These are phyloP conservation scores for Corydoras maculifer DNA, from an alignment of 2,113 vertebrate species.

Conservation along the genomic window DNA sequence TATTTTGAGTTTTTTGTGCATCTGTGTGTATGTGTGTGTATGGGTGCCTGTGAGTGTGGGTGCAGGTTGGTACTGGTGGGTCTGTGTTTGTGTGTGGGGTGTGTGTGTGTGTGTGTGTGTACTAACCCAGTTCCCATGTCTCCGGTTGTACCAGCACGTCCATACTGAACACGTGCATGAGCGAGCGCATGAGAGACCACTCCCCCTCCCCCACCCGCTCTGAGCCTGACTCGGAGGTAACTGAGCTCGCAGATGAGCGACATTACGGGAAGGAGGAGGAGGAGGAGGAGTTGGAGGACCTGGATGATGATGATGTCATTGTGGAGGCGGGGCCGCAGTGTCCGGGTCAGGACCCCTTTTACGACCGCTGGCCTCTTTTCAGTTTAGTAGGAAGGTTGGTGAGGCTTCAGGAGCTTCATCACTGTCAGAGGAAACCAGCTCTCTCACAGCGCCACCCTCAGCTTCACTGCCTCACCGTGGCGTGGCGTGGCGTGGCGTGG, in stretches of 20 bases:
- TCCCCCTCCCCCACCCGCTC: slow-evolving; percentile 98
- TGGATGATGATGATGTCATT: slow-evolving; percentile 83
- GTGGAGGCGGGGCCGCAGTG: slow-evolving; percentile 74
- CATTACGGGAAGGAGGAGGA: slow-evolving; percentile 82
- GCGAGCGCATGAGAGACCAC: slow-evolving; percentile 97
- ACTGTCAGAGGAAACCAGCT: slow-evolving; percentile 91
- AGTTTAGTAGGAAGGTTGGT: slow-evolving; percentile 99
- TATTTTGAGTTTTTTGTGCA: no score
- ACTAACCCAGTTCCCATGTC: slow-evolving; percentile 91
- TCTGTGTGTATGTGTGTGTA: no score
- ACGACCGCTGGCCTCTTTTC: slow-evolving; percentile 99
- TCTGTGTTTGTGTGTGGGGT: not conserved
- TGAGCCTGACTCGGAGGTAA: slow-evolving; percentile 90
- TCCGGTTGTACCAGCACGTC: slow-evolving; percentile 95
- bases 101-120: slow-evolving; percentile 36
- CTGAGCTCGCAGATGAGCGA: slow-evolving; percentile 92
- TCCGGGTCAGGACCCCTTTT: slow-evolving; percentile 97
- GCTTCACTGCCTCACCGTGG: no score
- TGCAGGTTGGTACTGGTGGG: no score
- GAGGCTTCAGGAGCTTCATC: slow-evolving; percentile 83
- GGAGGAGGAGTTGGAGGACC: slow-evolving; percentile 68
- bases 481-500: no score
- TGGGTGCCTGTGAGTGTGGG: no score
- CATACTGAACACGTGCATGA: slow-evolving; percentile 99
- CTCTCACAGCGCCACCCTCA: slow-evolving; percentile 62